Conservation (phyloP, 1,140 invertebrate genomes). For the Procambarus virginalis region DNA sequence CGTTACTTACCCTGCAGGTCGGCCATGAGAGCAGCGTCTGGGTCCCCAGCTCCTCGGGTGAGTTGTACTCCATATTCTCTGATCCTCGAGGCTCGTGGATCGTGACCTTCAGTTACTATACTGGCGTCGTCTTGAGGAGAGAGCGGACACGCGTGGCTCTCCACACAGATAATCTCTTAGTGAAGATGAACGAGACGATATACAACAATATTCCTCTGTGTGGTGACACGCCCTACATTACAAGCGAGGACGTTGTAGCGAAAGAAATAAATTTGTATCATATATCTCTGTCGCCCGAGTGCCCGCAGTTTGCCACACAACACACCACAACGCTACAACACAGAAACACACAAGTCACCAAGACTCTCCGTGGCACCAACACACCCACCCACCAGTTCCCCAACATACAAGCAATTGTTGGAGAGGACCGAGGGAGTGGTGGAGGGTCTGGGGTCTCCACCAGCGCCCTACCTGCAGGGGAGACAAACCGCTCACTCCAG, state of each 20-base stretch:
- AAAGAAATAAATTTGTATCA: not conserved
- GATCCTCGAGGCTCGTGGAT: not conserved
- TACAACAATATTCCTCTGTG: constrained; percentile 25
- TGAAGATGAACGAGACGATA: constrained; percentile 13
- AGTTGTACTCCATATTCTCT: constrained; percentile 20
- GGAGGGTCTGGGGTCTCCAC: not conserved
- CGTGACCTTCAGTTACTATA: constrained; percentile 12
- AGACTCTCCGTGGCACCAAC: not conserved
- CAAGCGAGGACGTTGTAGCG: not conserved
- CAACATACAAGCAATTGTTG: not conserved
- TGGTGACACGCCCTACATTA: not conserved
- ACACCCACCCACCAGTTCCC: not conserved
- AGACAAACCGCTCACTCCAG: not conserved
- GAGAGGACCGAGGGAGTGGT: not conserved
- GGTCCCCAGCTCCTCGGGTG: constrained; percentile 1
- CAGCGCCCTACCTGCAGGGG: not conserved
- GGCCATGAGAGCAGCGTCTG: not conserved
- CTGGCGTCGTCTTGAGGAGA: constrained; percentile 13
- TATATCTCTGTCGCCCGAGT: not conserved
- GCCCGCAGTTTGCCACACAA: not conserved
- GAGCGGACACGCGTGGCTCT: not conserved
- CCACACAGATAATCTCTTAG: constrained; percentile 13
- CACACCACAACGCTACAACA: not conserved
- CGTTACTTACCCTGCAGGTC: not conserved
- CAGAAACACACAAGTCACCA: not conserved